Base-by-base conservation (phyloP, 2,888 invertebrate genomes). In the Apodemia duryi region DNA sequence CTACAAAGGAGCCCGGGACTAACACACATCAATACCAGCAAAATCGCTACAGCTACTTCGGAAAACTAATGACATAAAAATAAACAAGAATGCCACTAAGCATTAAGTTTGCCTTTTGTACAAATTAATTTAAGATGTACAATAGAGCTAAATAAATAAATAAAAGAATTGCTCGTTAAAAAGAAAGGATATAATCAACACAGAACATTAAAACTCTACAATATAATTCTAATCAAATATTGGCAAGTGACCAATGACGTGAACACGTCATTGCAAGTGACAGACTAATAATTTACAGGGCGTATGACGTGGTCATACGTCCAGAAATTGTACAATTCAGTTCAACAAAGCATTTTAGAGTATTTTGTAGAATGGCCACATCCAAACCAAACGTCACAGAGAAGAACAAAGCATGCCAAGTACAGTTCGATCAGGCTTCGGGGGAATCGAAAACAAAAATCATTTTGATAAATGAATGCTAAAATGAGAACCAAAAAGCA, bases 351-450 rank as follows among this genome's bases (percentile, higher is more conserved):
- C 83, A 74, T 78, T 73, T 75, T 76, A 78, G 76, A 79, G 54
- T 29, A 78, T 75, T 75, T 73, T 72, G 75, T 73, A 74, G 84
- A 89, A 86, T 86, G 74, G 82, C 77, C 79, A 77, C 76, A 86
- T 85, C 86, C 83, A 72, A 78, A 76, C 77, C 86, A 84, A 74
- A 78, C 84, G 77, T 84, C 84, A 82, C 77, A 81, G 57, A 32
- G 57, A 10, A 70, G 78, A 86, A 91, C 88, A 91, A 89, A 87
- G 84, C 86, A 71, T 88, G 91, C 85, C 91, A 91, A 88, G 85
- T 82, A 76, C 91, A 90, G 79, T 74, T 32, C 29, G 69, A 77
- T 76, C 29, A 32, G n/a, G 49, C n/a, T n/a, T 76, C 29, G 49
- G 32, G 49, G 11, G 3, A 46, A 11, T 49, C 32, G 10, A 51